Evolutionary conservation across 2,797 vertebrate species (phyloP).

Genomic region (Tympanoctomys barrerae): DNA sequence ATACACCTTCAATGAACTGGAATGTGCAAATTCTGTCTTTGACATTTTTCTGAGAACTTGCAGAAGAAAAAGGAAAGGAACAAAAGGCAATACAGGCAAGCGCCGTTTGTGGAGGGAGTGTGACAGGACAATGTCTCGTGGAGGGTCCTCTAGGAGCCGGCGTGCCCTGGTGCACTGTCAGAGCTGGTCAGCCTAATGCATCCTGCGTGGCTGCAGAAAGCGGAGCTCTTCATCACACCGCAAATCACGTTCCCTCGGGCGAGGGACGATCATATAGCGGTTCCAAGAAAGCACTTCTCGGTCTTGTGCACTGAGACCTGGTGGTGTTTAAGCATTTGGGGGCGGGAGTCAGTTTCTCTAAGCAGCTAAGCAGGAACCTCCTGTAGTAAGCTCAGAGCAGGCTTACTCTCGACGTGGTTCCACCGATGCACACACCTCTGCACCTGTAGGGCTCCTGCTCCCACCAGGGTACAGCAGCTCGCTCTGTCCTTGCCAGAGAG

Average conservation of each 20-base stretch:
- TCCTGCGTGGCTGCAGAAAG: background rate
- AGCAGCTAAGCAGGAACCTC: background rate
- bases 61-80: background rate
- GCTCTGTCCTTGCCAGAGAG: background rate
- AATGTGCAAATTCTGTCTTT: background rate
- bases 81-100: background rate
- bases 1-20: background rate
- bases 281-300: background rate
- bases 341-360: background rate
- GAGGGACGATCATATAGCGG: background rate
- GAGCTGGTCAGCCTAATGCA: rapidly evolving
- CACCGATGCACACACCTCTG: background rate
- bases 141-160: rapidly evolving
- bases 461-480: rapidly evolving
- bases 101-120: too few species aligned
- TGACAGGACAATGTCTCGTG: rapidly evolving
- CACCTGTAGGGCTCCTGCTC: rapidly evolving
- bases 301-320: background rate
- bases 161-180: rapidly evolving
- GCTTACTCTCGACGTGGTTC: rapidly evolving
- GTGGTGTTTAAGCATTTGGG: background rate
- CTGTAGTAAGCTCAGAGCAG: rapidly evolving
- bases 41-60: background rate
- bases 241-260: background rate
- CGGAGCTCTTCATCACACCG: rapidly evolving